Evolutionary conservation across 2,113 vertebrate genomes (phyloP).

Genomic region (human (Homo sapiens)): DNA sequence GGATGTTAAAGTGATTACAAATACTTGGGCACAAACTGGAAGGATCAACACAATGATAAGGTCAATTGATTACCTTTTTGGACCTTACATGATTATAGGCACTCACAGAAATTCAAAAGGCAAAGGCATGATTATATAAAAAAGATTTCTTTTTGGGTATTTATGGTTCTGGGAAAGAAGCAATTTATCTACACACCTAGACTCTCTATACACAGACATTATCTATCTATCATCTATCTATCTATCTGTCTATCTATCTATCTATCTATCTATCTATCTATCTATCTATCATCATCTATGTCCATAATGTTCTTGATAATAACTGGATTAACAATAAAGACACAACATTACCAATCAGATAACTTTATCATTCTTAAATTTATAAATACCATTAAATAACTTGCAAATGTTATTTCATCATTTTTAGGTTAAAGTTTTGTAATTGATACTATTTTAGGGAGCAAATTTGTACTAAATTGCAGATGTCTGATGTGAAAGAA

Average conservation of each 20-base stretch:
- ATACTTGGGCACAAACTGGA: neutral
- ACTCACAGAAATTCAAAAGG: neutral
- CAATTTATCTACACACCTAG: conserved; percentile 3
- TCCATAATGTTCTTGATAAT: neutral
- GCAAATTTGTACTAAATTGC: conserved; percentile 80
- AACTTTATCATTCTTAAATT: conserved; percentile 56
- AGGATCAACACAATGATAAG: neutral
- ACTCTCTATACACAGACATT: neutral
- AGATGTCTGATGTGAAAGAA: conserved; percentile 79
- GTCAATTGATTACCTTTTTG: neutral
- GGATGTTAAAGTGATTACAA: neutral
- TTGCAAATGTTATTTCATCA: conserved; percentile 69
- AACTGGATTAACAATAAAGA: conserved; percentile 54
- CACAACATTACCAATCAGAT: conserved; percentile 70
- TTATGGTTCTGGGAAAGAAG: neutral
- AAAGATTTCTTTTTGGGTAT: neutral
- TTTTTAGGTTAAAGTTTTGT: conserved; percentile 72
- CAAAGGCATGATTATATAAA: neutral
- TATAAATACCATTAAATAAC: conserved; percentile 72
- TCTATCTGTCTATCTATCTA: neutral
- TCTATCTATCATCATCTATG: neutral
- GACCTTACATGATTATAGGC: neutral
- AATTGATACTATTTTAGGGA: conserved; percentile 82
- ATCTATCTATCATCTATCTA: neutral
- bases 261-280: too few species aligned